A percentile compares a stretch with the other conserved stretches of the same genome.
Evolutionary conservation across 2,113 vertebrate genomes (phyloP).

Genomic region (Leucoraja erinaceus): DNA sequence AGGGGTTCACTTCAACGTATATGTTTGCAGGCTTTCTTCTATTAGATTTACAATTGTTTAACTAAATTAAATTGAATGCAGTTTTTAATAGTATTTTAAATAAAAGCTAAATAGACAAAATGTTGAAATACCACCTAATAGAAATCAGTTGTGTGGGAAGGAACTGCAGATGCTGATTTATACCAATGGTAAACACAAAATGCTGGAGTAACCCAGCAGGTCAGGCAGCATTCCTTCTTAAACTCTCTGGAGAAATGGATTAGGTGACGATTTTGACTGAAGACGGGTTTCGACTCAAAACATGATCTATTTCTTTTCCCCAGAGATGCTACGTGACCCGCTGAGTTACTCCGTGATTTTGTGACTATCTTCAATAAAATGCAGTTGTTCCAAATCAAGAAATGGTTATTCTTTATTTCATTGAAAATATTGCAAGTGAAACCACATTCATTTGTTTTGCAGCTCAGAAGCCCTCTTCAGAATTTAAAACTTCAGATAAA

Average conservation of each 20-base stretch:
- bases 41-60: not conserved
- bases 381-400: not conserved
- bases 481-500: conserved; percentile 54
- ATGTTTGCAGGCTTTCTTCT: not conserved
- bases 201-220: too few species aligned
- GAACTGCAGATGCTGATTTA: too few species aligned
- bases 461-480: conserved; percentile 72
- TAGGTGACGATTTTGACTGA: too few species aligned
- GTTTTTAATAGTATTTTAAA: not conserved
- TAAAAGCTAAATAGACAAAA: not conserved
- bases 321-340: too few species aligned
- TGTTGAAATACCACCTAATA: not conserved
- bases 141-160: too few species aligned
- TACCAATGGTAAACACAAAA: too few species aligned
- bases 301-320: too few species aligned
- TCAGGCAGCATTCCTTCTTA: too few species aligned
- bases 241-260: too few species aligned
- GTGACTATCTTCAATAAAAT: not conserved
- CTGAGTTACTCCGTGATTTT: too few species aligned
- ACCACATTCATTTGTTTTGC: conserved; percentile 39
- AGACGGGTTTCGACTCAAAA: too few species aligned
- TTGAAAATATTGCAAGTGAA: not conserved
- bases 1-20: not conserved
- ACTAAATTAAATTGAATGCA: not conserved
- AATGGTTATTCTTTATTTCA: not conserved